Evolutionary conservation across 2,113 vertebrate genomes (phyloP).

Genomic region (Arvicanthis niloticus): DNA sequence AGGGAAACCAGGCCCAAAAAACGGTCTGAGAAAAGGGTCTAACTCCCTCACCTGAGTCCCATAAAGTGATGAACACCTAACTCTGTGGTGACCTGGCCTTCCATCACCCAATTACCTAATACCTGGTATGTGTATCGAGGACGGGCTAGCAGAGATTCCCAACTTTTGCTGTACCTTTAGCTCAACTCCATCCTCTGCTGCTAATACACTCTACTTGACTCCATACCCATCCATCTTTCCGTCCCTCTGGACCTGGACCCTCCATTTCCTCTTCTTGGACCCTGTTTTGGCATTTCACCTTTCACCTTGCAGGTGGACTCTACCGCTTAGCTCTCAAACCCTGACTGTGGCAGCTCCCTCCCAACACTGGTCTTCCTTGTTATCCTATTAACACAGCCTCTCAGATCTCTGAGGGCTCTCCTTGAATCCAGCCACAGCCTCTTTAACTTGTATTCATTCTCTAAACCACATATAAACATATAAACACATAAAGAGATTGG

Average conservation of each 20-base stretch:
- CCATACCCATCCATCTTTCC: background rate
- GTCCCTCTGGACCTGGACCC: background rate
- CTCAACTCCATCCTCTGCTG: background rate
- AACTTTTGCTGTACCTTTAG: background rate
- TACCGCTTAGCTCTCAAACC: background rate
- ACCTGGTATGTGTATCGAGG: background rate
- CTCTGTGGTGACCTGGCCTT: background rate
- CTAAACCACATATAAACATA: background rate
- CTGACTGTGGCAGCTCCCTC: background rate
- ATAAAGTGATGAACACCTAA: background rate
- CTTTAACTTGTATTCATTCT: background rate
- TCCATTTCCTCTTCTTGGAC: background rate
- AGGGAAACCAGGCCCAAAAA: background rate
- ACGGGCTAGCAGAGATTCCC: background rate
- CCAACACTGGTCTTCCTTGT: background rate
- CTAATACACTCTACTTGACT: background rate
- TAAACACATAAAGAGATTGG: background rate
- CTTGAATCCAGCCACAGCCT: too few species aligned
- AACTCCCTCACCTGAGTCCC: background rate
- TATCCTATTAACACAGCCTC: background rate
- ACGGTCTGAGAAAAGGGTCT: background rate
- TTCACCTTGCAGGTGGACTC: background rate
- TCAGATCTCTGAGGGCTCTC: background rate
- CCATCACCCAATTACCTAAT: background rate
- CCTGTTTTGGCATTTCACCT: background rate